phyloP scores from a whole-genome alignment of 2,888 invertebrate species.

The Diadromus collaris region DNA sequence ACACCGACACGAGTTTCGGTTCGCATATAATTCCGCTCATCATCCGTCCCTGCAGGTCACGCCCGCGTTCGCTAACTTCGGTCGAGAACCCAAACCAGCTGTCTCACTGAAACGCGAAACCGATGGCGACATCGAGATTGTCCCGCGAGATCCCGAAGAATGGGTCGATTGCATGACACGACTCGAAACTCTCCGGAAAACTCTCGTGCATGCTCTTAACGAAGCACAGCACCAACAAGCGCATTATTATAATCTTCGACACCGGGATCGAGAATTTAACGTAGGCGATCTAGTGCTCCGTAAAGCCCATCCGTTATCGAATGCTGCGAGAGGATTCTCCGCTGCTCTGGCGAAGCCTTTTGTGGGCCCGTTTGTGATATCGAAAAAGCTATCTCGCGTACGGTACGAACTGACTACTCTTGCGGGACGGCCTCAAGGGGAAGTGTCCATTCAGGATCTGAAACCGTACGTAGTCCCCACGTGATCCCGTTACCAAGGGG shows the following conservation, averaged over 20 bases:
- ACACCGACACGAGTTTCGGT: too few relatives aligned
- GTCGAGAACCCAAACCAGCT: slow-evolving; percentile 40
- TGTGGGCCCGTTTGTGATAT: slow-evolving; percentile 28
- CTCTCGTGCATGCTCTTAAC: slow-evolving; percentile 29
- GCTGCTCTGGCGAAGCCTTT: slow-evolving; percentile 26
- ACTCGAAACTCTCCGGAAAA: slow-evolving; percentile 12
- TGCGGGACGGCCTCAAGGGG: not conserved
- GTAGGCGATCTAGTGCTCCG: slow-evolving; percentile 53
- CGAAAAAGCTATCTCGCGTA: slow-evolving; percentile 1
- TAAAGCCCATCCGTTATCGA: slow-evolving; percentile 46
- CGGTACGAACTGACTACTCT: slow-evolving; percentile 15
- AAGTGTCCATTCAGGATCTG: slow-evolving; percentile 9
- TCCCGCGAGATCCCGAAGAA: slow-evolving; percentile 2
- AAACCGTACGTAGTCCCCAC: slow-evolving; percentile 12
- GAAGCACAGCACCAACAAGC: slow-evolving; percentile 46
- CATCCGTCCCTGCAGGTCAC: slow-evolving; percentile 30
- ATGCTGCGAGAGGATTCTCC: slow-evolving; percentile 30
- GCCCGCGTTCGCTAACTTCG: slow-evolving; percentile 63
- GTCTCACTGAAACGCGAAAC: slow-evolving; percentile 5
- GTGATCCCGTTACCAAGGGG: not conserved
- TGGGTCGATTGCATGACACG: slow-evolving; percentile 41
- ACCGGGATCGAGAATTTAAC: slow-evolving; percentile 19
- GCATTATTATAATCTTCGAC: slow-evolving; percentile 55
- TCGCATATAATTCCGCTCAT: too few relatives aligned
- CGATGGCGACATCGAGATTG: slow-evolving; percentile 5